Evolutionary conservation across 2,888 invertebrate genomes (phyloP).

Genomic region (Drosophila merina): DNA sequence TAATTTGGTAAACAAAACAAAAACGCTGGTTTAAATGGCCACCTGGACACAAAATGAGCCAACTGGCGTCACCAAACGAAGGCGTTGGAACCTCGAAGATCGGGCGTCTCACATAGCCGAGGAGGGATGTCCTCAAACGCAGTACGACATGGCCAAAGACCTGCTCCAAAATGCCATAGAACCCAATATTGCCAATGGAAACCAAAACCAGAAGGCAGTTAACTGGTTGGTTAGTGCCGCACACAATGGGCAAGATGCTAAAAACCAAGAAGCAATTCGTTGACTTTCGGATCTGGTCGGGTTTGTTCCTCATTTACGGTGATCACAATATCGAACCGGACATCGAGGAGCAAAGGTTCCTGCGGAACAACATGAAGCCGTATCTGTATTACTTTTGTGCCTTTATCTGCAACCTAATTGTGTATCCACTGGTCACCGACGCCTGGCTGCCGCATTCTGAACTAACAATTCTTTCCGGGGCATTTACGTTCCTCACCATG

Average conservation of each 20-base stretch:
- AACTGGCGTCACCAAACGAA: constrained; percentile 73
- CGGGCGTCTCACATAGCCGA: constrained; percentile 89
- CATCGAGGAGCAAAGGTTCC: constrained; percentile 90
- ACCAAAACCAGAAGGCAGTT: constrained; percentile 89
- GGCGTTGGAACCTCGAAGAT: constrained; percentile 84
- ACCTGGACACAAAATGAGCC: constrained; percentile 83
- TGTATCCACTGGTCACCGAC: constrained; percentile 91
- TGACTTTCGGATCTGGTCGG: constrained; percentile 93
- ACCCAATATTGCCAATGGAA: constrained; percentile 67
- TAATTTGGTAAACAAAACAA: constrained; percentile 52
- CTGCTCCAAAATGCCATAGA: constrained; percentile 90
- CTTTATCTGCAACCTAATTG: constrained; percentile 89
- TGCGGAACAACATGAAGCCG: constrained; percentile 92
- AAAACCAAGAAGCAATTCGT: constrained; percentile 90
- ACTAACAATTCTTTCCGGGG: constrained; percentile 90
- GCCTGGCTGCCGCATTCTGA: constrained; percentile 94
- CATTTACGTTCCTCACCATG: constrained; percentile 90
- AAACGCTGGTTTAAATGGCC: constrained; percentile 73
- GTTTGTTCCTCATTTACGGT: constrained; percentile 92
- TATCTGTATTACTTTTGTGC: constrained; percentile 92
- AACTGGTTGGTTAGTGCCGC: constrained; percentile 97
- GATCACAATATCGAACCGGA: constrained; percentile 91
- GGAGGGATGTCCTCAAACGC: constrained; percentile 95
- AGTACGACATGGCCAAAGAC: constrained; percentile 93
- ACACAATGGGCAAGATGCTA: constrained; percentile 95